These are phyloP conservation scores for Nomada flava DNA, from an alignment of 2,888 invertebrate species.

Conservation along the genomic window DNA sequence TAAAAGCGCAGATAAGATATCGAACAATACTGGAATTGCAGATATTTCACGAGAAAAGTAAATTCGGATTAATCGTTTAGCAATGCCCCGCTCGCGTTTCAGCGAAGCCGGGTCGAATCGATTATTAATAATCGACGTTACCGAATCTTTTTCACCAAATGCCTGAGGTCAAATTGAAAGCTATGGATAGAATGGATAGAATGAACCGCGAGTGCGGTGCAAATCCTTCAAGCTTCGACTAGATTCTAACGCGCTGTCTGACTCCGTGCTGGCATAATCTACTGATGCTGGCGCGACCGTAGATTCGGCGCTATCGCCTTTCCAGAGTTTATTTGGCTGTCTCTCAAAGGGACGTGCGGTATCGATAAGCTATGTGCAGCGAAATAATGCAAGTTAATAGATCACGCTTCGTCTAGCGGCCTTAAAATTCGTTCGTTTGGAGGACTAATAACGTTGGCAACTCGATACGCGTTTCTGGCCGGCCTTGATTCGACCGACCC, in stretches of 20 bases:
- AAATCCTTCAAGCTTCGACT: not conserved
- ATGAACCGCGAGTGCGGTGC: not conserved
- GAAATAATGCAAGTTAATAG: slow-evolving; percentile 19
- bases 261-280: slow-evolving; percentile 30
- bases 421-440: slow-evolving; percentile 48
- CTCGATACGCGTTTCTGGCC: slow-evolving; percentile 50
- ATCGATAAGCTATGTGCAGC: not conserved
- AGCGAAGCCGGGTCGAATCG: not conserved
- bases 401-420: slow-evolving; percentile 27
- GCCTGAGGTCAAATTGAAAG: too few species aligned
- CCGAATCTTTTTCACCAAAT: not conserved
- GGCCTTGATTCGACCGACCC: slow-evolving; percentile 58
- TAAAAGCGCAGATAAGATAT: slow-evolving; percentile 49
- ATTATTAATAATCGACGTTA: not conserved
- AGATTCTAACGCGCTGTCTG: slow-evolving; percentile 17
- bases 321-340: not conserved
- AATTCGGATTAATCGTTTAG: not conserved
- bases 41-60: not conserved
- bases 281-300: slow-evolving; percentile 8
- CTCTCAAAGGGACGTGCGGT: too few species aligned
- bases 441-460: slow-evolving; percentile 56
- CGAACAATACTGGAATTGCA: slow-evolving; percentile 7
- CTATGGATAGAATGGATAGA: not conserved
- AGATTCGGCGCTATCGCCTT: slow-evolving; percentile 4
- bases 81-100: not conserved